Conservation (phyloP, 2,113 vertebrate genomes). For the Xiphophorus maculatus region DNA sequence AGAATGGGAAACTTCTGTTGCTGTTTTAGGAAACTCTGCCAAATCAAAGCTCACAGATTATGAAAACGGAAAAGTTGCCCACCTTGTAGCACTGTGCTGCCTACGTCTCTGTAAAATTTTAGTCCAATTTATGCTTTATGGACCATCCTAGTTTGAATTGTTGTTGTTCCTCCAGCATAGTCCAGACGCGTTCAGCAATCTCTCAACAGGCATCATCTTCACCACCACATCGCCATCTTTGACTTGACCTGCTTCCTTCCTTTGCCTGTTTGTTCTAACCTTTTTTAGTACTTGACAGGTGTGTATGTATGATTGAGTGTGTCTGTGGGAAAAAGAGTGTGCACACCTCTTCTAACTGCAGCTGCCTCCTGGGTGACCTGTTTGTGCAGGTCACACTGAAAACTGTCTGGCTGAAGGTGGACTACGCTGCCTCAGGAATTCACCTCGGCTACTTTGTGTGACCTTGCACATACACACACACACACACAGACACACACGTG, state of each 20-base stretch:
- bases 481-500: background rate
- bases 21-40: too few species aligned
- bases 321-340: background rate
- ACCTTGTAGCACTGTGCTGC: too few species aligned
- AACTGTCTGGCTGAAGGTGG: constrained; percentile 30
- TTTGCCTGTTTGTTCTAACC: background rate
- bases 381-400: constrained; percentile 32
- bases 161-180: background rate
- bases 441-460: constrained; percentile 19
- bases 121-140: too few species aligned
- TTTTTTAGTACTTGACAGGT: background rate
- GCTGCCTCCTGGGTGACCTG: constrained; percentile 43
- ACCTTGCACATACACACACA: constrained; percentile 8
- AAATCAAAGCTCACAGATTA: too few species aligned
- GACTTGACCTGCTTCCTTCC: background rate
- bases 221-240: background rate
- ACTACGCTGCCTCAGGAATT: constrained; percentile 12
- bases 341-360: constrained; percentile 15
- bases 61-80: too few species aligned
- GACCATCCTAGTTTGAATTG: too few species aligned
- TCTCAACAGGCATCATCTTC: background rate
- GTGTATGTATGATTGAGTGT: constrained; percentile 8
- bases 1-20: too few species aligned
- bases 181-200: background rate
- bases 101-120: too few species aligned